Conservation (phyloP, 1,140 invertebrate species). For the Drosophila melanogaster region Release_6_plus_ISO1_MT NT_037436.4:19258501-19259000, state of each 20-base stretch:
- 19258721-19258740: constrained; percentile 93
- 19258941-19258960: constrained; percentile 88
- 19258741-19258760: constrained; percentile 91
- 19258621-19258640: constrained; percentile 91
- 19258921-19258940: constrained; percentile 87
- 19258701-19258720: constrained; percentile 98
- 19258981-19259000: constrained; percentile 90
- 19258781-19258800: constrained; percentile 90
- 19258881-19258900: constrained; percentile 94
- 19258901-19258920: constrained; percentile 89
- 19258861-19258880: constrained; percentile 97
- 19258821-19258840: constrained; percentile 90
- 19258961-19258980: constrained; percentile 89
- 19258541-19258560: constrained; percentile 94
- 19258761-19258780: constrained; percentile 93
- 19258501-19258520: no score
- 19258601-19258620: constrained; percentile 97
- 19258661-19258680: constrained; percentile 96
- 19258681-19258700: constrained; percentile 94
- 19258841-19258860: constrained; percentile 93
- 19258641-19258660: constrained; percentile 93
- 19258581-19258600: constrained; percentile 95
- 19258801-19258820: constrained; percentile 86
- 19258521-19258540: constrained; percentile 87
- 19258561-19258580: constrained; percentile 96